Conservation (phyloP, 1,140 invertebrate species). For the Platorchestia sp. region DNA sequence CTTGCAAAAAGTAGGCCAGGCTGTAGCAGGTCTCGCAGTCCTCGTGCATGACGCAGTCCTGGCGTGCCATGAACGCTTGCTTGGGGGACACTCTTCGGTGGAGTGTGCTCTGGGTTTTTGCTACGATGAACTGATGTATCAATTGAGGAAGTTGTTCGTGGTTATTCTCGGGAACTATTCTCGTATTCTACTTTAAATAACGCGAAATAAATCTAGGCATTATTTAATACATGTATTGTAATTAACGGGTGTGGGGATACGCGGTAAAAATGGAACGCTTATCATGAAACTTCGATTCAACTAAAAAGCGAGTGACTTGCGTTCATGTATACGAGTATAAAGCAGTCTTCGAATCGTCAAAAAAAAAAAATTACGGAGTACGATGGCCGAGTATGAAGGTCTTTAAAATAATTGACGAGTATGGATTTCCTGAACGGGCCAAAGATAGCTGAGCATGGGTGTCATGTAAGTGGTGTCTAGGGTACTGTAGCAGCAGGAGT, state of each 20-base stretch:
- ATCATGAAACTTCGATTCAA: too few relatives aligned
- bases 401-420: not conserved
- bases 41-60: not conserved
- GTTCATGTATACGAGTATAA: too few relatives aligned
- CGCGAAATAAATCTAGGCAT: too few relatives aligned
- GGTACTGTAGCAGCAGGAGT: not conserved
- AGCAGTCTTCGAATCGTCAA: not conserved
- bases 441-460: not conserved
- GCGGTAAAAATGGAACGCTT: too few relatives aligned
- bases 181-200: too few relatives aligned
- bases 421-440: not conserved
- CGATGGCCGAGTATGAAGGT: not conserved
- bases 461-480: not conserved
- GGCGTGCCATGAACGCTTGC: not conserved
- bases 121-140: too few relatives aligned
- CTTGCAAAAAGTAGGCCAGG: not conserved
- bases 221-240: too few relatives aligned
- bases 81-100: not conserved
- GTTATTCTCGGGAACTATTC: too few relatives aligned
- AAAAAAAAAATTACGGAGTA: not conserved
- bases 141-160: too few relatives aligned
- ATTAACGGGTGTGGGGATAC: too few relatives aligned
- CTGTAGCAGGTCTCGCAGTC: not conserved
- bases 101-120: too few relatives aligned
- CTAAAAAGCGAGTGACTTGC: too few relatives aligned